Evolutionary conservation across 2,113 vertebrate species (phyloP).

Genomic region (human): DNA sequence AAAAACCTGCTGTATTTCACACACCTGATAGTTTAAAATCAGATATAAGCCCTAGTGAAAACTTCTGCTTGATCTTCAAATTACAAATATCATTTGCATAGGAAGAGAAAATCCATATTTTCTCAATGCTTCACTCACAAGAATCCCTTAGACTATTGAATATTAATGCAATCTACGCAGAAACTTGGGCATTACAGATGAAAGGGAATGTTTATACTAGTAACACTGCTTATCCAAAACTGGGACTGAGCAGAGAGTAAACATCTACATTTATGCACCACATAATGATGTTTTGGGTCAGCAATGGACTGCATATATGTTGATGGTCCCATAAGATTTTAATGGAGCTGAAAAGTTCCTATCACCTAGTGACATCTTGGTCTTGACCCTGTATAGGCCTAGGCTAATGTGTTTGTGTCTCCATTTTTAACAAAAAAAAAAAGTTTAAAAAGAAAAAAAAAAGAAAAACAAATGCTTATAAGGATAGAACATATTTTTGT

Average conservation of each 20-base stretch:
- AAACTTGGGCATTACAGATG: background rate
- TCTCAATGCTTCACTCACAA: background rate
- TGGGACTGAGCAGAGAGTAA: background rate
- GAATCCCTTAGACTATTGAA: background rate
- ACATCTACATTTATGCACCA: background rate
- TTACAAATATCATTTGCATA: background rate
- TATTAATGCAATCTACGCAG: background rate
- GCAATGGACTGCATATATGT: background rate
- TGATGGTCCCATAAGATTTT: background rate
- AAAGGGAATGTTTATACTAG: background rate
- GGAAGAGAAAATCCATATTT: background rate
- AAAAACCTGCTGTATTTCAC: background rate
- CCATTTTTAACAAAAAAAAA: background rate
- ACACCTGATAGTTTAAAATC: background rate
- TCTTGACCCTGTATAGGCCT: background rate
- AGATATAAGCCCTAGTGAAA: background rate
- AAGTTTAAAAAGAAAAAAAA: background rate
- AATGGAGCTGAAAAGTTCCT: background rate
- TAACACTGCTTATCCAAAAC: background rate
- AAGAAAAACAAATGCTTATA: background rate
- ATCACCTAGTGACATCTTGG: background rate
- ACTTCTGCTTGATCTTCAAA: background rate
- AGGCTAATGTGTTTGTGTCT: background rate
- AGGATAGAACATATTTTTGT: background rate
- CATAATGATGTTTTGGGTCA: background rate